phyloP scores from a whole-genome alignment of 2,113 vertebrate species.

The Lophius piscatorius region DNA sequence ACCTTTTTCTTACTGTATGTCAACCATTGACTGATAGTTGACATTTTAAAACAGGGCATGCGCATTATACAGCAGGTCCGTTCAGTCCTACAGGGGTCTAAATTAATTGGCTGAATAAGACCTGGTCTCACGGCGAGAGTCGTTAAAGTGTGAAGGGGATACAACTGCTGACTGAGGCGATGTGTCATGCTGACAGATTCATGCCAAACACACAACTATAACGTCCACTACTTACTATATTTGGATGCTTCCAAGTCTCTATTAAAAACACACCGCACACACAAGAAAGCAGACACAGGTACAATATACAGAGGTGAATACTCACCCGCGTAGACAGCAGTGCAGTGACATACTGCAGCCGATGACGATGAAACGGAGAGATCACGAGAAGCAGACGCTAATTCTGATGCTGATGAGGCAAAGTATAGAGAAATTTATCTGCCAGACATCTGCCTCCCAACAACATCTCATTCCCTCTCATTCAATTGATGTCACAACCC shows the following conservation, averaged over 20 bases:
- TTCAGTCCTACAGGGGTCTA: background rate
- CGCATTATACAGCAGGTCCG: constrained; percentile 18
- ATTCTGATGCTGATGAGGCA: constrained; percentile 29
- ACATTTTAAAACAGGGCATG: constrained; percentile 31
- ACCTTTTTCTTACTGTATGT: background rate
- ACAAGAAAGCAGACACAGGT: background rate
- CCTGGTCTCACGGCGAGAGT: constrained; percentile 21
- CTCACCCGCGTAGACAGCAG: background rate
- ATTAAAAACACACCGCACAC: background rate
- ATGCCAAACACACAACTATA: background rate
- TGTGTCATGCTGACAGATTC: constrained; percentile 41
- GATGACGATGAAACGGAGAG: background rate
- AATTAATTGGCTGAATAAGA: constrained; percentile 56
- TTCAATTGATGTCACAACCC: constrained; percentile 53
- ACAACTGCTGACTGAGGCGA: constrained; percentile 8
- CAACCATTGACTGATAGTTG: constrained; percentile 21
- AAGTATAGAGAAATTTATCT: constrained; percentile 23
- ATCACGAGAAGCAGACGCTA: constrained; percentile 33
- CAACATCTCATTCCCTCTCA: constrained; percentile 31
- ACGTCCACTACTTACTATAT: background rate
- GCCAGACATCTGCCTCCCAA: background rate
- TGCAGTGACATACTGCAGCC: constrained; percentile 29
- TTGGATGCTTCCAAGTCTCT: background rate
- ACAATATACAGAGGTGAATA: background rate
- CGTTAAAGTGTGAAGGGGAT: constrained; percentile 47